These are phyloP conservation scores for Neotoma lepida DNA, from an alignment of 2,113 vertebrate species.

Conservation along the genomic window DNA sequence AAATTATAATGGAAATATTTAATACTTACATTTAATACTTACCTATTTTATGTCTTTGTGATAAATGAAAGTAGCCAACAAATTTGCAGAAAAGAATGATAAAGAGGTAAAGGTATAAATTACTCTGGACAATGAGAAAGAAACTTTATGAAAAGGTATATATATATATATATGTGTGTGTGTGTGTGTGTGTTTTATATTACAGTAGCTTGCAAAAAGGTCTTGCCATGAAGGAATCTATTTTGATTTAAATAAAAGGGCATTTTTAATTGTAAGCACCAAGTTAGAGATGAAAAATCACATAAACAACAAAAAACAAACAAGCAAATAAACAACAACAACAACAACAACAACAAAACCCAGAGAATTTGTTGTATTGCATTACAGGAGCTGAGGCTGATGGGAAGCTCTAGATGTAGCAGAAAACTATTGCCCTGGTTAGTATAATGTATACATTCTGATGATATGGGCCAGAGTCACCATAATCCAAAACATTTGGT, in stretches of 20 bases:
- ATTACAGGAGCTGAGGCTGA: not conserved
- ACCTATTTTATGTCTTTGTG: not conserved
- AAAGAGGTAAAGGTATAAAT: not conserved
- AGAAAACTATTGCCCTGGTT: constrained; percentile 57
- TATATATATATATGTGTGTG: not conserved
- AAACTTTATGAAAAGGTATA: constrained; percentile 15
- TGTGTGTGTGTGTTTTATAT: not conserved
- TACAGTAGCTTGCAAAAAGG: constrained; percentile 1
- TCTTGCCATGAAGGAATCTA: not conserved
- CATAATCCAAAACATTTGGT: not conserved
- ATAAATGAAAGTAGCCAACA: not conserved
- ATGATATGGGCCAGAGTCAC: constrained; percentile 87
- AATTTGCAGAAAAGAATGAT: not conserved
- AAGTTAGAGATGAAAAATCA: not conserved
- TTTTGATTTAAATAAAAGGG: constrained; percentile 26
- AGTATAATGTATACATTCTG: constrained; percentile 97
- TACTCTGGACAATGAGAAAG: not conserved
- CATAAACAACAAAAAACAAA: too few species aligned
- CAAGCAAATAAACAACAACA: not conserved
- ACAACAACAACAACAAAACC: too few species aligned
- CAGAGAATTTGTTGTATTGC: constrained; percentile 40
- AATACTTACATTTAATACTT: constrained; percentile 31
- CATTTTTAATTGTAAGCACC: not conserved
- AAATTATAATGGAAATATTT: constrained; percentile 46
- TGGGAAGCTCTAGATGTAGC: not conserved